Conservation (phyloP, 1,140 invertebrate genomes). For the Drosophila dunni region DNA sequence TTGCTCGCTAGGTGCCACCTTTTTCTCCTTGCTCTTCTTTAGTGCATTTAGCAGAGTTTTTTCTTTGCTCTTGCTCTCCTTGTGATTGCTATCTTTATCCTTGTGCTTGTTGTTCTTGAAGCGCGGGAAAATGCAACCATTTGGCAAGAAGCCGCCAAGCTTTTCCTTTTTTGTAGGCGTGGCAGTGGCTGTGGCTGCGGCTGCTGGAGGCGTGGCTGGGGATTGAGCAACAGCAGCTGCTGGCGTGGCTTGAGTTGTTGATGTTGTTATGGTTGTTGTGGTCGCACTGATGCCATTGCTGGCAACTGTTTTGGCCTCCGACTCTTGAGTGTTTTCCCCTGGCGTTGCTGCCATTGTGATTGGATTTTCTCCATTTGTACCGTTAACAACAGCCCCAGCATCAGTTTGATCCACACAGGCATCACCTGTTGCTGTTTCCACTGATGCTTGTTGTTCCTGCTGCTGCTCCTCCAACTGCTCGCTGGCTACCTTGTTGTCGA, state of each 20-base stretch:
- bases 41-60: conserved; percentile 81
- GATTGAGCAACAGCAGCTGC: conserved; percentile 8
- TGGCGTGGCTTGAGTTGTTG: conserved; percentile 18
- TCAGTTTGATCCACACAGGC: conserved; percentile 68
- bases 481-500: conserved; percentile 74
- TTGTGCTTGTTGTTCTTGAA: conserved; percentile 84
- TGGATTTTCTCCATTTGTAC: conserved; percentile 37
- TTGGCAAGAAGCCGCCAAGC: conserved; percentile 81
- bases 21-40: conserved; percentile 82
- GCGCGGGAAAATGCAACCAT: conserved; percentile 83
- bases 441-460: conserved; percentile 3
- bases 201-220: conserved; percentile 31
- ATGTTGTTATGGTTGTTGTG: conserved; percentile 8
- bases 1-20: conserved; percentile 74
- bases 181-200: conserved; percentile 7
- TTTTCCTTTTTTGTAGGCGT: conserved; percentile 80
- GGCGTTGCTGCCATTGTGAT: background rate
- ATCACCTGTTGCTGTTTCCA: conserved; percentile 27
- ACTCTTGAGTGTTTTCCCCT: conserved; percentile 28
- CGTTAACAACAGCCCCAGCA: conserved; percentile 37
- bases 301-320: conserved; percentile 37
- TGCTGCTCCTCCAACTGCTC: conserved; percentile 57
- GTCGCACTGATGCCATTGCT: conserved; percentile 51
- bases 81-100: conserved; percentile 80
- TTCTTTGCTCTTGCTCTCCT: conserved; percentile 79